Evolutionary conservation across 2,797 vertebrate genomes (phyloP).

Genomic region (Haliaeetus albicilla): DNA sequence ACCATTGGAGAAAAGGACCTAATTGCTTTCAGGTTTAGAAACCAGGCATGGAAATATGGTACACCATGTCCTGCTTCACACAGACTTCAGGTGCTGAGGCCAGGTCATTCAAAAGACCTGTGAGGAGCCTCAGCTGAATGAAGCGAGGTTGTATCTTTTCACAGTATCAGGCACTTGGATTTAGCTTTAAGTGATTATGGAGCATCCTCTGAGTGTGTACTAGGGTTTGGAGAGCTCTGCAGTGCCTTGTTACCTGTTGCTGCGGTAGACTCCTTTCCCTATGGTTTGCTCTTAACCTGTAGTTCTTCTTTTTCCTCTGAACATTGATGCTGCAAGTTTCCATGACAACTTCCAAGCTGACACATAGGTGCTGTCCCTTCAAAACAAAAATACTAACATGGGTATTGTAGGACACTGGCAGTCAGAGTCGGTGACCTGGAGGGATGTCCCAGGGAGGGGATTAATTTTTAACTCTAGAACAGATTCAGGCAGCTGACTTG

Average conservation of each 20-base stretch:
- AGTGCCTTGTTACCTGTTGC: neutral
- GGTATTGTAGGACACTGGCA: neutral
- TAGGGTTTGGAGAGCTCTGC: neutral
- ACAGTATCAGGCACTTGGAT: neutral
- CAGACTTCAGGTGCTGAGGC: neutral
- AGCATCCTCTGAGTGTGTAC: neutral
- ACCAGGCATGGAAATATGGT: neutral
- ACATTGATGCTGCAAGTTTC: neutral
- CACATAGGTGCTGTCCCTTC: neutral
- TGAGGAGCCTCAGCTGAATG: neutral
- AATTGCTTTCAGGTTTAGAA: neutral
- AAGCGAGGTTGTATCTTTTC: neutral
- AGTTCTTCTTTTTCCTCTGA: neutral
- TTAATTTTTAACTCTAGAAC: neutral
- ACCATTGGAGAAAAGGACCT: neutral
- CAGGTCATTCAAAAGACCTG: neutral
- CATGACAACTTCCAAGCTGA: neutral
- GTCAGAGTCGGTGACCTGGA: neutral
- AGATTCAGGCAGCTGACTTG: neutral
- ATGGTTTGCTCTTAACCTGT: neutral
- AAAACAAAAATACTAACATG: neutral
- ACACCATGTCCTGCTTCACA: neutral
- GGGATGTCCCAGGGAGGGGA: neutral
- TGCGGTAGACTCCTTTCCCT: neutral
- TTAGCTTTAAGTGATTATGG: neutral